Evolutionary conservation across 2,888 invertebrate species (phyloP).

Genomic region (Drosophila meridionalis): DNA sequence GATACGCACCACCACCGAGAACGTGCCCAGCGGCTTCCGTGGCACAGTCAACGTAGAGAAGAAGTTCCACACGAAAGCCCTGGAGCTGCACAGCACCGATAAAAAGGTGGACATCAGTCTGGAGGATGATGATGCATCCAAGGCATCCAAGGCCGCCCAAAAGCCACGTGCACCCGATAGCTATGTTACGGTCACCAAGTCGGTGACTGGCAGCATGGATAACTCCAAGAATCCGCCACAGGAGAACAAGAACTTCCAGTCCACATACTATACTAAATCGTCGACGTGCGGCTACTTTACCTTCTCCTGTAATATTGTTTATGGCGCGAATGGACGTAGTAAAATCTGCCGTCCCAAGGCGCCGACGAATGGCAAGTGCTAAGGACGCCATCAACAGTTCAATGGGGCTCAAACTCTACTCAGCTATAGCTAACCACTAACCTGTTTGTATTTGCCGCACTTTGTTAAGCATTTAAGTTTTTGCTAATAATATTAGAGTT

Average conservation of each 20-base stretch:
- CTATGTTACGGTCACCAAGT: conserved; percentile 92
- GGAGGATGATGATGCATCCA: conserved; percentile 61
- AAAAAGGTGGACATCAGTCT: conserved; percentile 75
- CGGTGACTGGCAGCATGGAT: conserved; percentile 90
- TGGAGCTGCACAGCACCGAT: conserved; percentile 72
- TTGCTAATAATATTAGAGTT: conserved; percentile 53
- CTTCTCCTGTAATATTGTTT: conserved; percentile 92
- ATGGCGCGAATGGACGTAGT: conserved; percentile 90
- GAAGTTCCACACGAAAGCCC: conserved; percentile 84
- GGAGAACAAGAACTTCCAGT: conserved; percentile 90
- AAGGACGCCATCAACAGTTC: conserved; percentile 41
- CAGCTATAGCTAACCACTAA: conserved; percentile 41
- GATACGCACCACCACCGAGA: conserved; percentile 78
- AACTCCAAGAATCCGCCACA: conserved; percentile 87
- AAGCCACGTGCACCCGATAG: conserved; percentile 86
- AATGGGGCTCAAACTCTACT: conserved; percentile 62
- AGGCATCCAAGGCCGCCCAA: conserved; percentile 29
- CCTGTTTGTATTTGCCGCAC: conserved; percentile 58
- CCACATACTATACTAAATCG: conserved; percentile 93
- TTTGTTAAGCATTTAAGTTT: conserved; percentile 57
- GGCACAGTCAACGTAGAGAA: conserved; percentile 85
- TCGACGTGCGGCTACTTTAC: conserved; percentile 95
- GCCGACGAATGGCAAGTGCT: conserved; percentile 90
- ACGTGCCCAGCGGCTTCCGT: conserved; percentile 84
- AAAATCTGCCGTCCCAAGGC: conserved; percentile 93